Evolutionary conservation across 2,888 invertebrate species (phyloP), one percentile per base, ranked within the genome.

Genomic region (Thyatira batis): DNA sequence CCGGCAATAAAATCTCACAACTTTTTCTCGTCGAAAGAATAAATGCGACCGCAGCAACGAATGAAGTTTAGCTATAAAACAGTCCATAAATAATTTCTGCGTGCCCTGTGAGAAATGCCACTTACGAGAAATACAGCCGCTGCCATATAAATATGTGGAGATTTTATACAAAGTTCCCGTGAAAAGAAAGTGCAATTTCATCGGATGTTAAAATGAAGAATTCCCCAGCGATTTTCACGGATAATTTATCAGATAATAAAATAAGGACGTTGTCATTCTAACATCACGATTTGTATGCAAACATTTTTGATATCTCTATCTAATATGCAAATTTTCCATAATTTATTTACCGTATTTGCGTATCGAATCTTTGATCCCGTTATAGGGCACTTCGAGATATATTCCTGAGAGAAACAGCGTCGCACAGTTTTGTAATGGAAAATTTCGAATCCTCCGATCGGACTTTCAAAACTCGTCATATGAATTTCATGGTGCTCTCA

Each of bases 31-130:
- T 85, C 82, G 82, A 84, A 88, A 78, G 87, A 87, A 90, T 90
- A 91, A 89, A 88, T 85, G 86, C 87, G 79, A 89, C 92, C 90
- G 80, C 92, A 88, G 87, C 84, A 85, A 82, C 84, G 91, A 88
- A 87, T 90, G 89, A 91, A 92, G 89, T 92, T 92, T 82, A 80
- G 87, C 89, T 87, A 92, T 92, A 92, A 92, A 92, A 85, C 80
- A 85, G 80, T 75, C 82, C 85, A 90, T 91, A 91, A 92, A 92
- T 91, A 89, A 89, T 89, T 80, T 88, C 82, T 80, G 82, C 80
- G 82, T 83, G 82, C 78, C 84, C 83, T 82, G 77, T 78, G 86
- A 79, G 84, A 84, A 82, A 73, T 82, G 80, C 84, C 83, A 85
- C 85, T 88, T 84, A 84, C 76, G 79, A 69, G 62, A 58, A 60